These are phyloP conservation scores for Stylophora pistillata DNA, from an alignment of 64 coral and sea anemone genomes.

Conservation along the genomic window DNA sequence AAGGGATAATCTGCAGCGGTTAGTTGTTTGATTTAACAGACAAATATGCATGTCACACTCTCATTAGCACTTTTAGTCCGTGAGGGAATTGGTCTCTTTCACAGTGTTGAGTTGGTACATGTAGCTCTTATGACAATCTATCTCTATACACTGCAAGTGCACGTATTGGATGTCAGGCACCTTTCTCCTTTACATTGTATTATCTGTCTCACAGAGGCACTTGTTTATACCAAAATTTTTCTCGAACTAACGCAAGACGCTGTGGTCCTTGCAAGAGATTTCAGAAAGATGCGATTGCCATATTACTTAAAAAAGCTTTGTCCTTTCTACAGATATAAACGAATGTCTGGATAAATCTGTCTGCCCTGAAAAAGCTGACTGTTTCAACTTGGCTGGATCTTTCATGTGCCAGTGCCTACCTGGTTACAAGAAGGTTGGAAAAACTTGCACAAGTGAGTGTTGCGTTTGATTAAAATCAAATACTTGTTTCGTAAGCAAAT, in stretches of 20 bases:
- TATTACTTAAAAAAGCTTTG: background rate
- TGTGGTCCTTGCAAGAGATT: background rate
- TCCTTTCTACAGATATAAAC: slow-evolving; percentile 56
- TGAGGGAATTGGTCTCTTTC: too few species aligned
- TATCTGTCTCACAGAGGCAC: too few species aligned
- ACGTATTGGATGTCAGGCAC: too few species aligned
- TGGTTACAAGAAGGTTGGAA: slow-evolving; percentile 77
- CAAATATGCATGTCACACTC: background rate
- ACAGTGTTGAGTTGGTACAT: too few species aligned
- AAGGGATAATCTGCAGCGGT: slow-evolving; percentile 79
- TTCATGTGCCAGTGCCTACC: slow-evolving; percentile 71
- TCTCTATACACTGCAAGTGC: too few species aligned
- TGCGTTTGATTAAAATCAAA: background rate
- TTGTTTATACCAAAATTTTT: too few species aligned
- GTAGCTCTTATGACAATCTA: too few species aligned
- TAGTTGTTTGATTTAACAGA: background rate
- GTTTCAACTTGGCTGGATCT: slow-evolving; percentile 76
- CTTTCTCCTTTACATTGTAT: too few species aligned
- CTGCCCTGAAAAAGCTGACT: slow-evolving; percentile 72
- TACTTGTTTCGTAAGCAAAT: background rate
- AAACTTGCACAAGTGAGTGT: slow-evolving; percentile 77
- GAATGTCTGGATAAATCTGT: slow-evolving; percentile 69
- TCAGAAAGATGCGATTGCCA: background rate
- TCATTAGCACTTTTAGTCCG: background rate
- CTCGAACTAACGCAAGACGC: too few species aligned